Conservation (phyloP, 2,113 vertebrate genomes). For the Cynopterus brachyotis region DNA sequence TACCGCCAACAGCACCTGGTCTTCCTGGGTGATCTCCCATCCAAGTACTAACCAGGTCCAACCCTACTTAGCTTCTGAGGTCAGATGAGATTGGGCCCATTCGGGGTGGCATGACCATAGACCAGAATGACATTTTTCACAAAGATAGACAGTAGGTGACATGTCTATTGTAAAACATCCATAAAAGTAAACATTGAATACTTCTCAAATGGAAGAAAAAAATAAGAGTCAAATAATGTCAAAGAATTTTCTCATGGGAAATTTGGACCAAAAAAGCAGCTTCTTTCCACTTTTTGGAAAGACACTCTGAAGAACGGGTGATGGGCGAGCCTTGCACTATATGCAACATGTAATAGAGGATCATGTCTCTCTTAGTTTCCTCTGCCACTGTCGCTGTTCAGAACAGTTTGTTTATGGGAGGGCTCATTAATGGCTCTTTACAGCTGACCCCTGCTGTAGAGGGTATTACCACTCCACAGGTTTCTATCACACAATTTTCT, state of each 20-base stretch:
- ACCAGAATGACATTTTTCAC: neutral
- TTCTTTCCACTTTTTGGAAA: neutral
- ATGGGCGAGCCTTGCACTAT: neutral
- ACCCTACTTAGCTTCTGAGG: too few relatives aligned
- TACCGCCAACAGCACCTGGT: too few relatives aligned
- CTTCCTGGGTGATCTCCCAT: too few relatives aligned
- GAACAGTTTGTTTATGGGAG: constrained; percentile 53
- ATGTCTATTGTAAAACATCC: neutral
- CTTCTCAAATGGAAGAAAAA: neutral
- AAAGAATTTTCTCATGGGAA: neutral
- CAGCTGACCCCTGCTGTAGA: constrained; percentile 46
- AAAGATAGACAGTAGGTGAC: neutral
- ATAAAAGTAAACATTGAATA: neutral
- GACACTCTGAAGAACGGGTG: neutral
- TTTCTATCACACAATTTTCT: constrained; percentile 59
- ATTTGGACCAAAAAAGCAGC: neutral
- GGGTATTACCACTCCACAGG: constrained; percentile 44
- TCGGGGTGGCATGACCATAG: too few relatives aligned
- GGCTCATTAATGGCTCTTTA: constrained; percentile 45
- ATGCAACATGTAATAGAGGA: neutral
- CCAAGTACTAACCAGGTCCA: too few relatives aligned
- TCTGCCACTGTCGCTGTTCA: neutral
- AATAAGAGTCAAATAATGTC: neutral
- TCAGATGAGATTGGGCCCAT: too few relatives aligned
- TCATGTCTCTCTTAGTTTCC: neutral